Conservation (phyloP, 2,113 vertebrate genomes). For the Zapornia atra region DNA sequence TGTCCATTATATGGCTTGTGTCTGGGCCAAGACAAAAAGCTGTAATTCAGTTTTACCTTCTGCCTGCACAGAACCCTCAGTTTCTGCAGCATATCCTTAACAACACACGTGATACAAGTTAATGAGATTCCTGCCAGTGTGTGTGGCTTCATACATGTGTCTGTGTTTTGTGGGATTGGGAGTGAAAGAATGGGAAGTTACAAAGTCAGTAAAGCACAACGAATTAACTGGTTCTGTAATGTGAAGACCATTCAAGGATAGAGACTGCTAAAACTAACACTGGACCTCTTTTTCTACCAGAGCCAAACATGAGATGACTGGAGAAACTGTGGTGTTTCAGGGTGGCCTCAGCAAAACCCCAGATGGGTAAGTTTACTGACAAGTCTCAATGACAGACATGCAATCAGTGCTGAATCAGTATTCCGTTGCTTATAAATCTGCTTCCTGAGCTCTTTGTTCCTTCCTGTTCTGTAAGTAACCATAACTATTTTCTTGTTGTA, state of each 20-base stretch:
- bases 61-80: background rate
- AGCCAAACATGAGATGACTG: constrained; percentile 88
- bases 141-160: background rate
- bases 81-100: background rate
- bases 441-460: background rate
- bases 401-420: background rate
- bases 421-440: background rate
- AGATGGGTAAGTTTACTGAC: constrained; percentile 86
- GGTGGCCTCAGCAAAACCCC: constrained; percentile 94
- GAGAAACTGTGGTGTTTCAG: constrained; percentile 95
- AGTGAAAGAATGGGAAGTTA: background rate
- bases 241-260: fast-evolving
- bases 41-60: background rate
- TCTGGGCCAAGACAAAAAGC: background rate
- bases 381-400: background rate
- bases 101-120: fast-evolving
- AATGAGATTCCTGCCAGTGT: background rate
- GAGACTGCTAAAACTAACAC: background rate
- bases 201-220: background rate
- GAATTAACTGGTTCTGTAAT: background rate
- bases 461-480: background rate
- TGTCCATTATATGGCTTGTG: background rate
- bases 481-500: background rate
- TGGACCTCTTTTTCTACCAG: constrained; percentile 71
- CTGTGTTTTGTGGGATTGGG: background rate